Base-by-base conservation (phyloP, 1,140 invertebrate species). In the Goniozus legneri region DNA sequence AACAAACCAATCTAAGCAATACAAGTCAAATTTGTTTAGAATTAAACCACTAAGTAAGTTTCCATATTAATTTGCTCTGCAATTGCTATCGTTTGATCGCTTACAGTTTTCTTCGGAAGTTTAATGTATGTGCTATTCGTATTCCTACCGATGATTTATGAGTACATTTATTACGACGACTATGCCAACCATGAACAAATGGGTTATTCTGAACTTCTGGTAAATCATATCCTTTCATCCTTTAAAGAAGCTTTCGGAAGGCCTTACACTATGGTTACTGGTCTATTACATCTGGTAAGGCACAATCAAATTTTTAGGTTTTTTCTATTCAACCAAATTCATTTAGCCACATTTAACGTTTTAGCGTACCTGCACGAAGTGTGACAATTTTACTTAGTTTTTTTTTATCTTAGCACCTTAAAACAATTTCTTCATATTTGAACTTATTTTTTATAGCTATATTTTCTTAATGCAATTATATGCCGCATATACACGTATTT, bases 281-380 rank as follows among this genome's bases (percentile, higher is more conserved):
- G 65, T 7, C 35, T 71, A 48, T 60, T 68, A 39, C 58, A 42
- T 16, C 61, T 62, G 54, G 67, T 72, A 64, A 67, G 56, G 56
- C 46, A 47, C 19, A 18, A 49, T 18, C 24, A 49, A 44, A 47
- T 37, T 44, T 37, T 42, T 32, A 36, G n/a, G 16, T 14, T 34
- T 42, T 44, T 19, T 38, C 20, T 46, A 16, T 27, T 19, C 12
- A 15, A 8, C 8, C 10, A 20, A 8, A 21, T 37, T 30, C 27
- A 40, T 18, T n/a, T n/a, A n/a, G n/a, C n/a, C n/a, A n/a, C n/a
- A n/a, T n/a, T n/a, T n/a, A n/a, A n/a, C n/a, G n/a, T 62, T 65
- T 34, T 57, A 64, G 64, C 52, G 53, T 30, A 44, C 50, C 16
- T 68, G 62, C 53, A 65, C 34, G 27, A 68, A 60, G 47, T 65